phyloP scores from a whole-genome alignment of 2,888 invertebrate species.

The Spialia ferax region DNA sequence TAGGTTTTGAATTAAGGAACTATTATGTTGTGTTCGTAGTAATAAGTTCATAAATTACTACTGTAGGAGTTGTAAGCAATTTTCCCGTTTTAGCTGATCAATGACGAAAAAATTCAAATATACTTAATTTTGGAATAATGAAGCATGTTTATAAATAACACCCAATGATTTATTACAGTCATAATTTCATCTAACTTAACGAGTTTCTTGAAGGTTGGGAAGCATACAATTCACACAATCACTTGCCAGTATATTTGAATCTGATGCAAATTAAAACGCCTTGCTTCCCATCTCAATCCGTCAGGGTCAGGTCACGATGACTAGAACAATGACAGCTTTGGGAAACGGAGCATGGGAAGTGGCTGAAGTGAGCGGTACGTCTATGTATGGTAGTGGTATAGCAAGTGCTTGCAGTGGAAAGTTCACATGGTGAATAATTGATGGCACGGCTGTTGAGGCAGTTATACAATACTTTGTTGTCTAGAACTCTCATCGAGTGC shows the following conservation, averaged over 20 bases:
- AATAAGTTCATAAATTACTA: too few species aligned
- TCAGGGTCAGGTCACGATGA: conserved; percentile 71
- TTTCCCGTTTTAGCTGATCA: too few species aligned
- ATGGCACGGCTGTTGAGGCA: conserved; percentile 35
- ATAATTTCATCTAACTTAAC: not conserved
- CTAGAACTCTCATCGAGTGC: not conserved
- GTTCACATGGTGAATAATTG: conserved; percentile 54
- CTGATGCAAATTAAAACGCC: conserved; percentile 35
- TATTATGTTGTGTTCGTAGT: too few species aligned
- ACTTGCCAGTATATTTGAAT: conserved; percentile 23
- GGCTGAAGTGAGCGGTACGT: conserved; percentile 69
- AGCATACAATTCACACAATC: conserved; percentile 20
- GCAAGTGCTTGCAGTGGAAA: conserved; percentile 46
- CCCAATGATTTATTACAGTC: not conserved
- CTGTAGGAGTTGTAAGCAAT: too few species aligned
- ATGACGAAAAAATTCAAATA: too few species aligned
- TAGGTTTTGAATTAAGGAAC: too few species aligned
- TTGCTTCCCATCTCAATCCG: conserved; percentile 53
- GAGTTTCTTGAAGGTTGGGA: not conserved
- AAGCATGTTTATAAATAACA: too few species aligned
- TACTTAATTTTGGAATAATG: too few species aligned
- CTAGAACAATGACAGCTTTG: conserved; percentile 69
- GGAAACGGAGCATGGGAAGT: conserved; percentile 78
- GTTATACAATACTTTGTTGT: conserved; percentile 6
- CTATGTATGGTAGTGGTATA: conserved; percentile 46